Evolutionary conservation across 2,113 vertebrate species (phyloP).

Genomic region (Pterocles burchelli): DNA sequence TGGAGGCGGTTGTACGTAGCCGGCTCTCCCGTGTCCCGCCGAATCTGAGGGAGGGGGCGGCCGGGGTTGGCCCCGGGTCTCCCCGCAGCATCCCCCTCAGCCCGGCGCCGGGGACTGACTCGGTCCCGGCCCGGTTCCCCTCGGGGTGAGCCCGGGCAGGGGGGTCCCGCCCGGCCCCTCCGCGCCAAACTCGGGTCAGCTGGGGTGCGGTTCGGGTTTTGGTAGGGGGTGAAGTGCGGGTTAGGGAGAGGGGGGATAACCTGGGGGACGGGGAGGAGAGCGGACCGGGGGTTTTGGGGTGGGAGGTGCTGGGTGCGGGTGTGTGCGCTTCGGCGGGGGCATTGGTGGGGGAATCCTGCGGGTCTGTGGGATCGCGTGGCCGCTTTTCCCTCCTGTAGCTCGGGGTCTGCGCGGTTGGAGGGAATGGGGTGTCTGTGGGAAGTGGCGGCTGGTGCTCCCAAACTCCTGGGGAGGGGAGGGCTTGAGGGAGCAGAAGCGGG

Average conservation of each 20-base stretch:
- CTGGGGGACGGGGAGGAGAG: neutral
- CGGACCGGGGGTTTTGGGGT: rapidly evolving
- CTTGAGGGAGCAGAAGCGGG: neutral
- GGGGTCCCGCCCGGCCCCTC: neutral
- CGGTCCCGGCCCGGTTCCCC: neutral
- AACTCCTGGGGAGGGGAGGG: neutral
- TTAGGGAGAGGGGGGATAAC: too few species aligned
- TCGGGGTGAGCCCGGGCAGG: neutral
- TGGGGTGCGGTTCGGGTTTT: neutral
- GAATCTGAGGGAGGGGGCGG: neutral
- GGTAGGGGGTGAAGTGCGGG: neutral
- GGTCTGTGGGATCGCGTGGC: rapidly evolving
- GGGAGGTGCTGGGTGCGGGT: rapidly evolving
- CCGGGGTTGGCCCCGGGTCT: neutral
- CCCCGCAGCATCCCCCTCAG: neutral
- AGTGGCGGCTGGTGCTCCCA: neutral
- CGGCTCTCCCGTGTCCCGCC: neutral
- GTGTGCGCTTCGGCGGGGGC: neutral
- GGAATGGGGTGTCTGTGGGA: neutral
- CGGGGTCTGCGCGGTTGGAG: neutral
- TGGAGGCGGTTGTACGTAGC: neutral
- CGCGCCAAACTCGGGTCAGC: neutral
- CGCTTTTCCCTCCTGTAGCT: neutral
- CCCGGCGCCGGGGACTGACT: too few species aligned
- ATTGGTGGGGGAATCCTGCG: rapidly evolving